Percentiles rank a stretch among this genome's conserved stretches.
Conservation (phyloP, 2,113 vertebrate species). For the Eurystomus gularis region DNA sequence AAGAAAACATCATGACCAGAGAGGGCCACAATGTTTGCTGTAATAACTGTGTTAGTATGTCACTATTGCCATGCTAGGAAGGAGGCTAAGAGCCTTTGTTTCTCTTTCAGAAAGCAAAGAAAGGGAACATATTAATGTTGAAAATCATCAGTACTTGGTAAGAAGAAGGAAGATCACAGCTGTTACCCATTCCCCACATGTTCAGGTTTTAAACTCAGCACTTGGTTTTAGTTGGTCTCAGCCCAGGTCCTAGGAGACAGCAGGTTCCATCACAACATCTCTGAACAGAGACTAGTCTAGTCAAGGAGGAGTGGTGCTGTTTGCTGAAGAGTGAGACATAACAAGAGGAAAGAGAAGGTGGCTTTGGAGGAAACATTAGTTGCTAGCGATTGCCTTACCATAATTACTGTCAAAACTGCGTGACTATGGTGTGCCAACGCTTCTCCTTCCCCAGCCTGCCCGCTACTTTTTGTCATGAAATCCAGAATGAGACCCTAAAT, state of each 20-base stretch:
- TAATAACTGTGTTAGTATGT: constrained; percentile 68
- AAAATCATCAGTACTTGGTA: neutral
- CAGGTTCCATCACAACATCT: constrained; percentile 1
- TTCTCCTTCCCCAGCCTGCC: neutral
- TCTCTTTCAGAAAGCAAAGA: constrained; percentile 6
- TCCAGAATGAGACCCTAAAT: neutral
- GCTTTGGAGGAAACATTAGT: neutral
- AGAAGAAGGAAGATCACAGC: neutral
- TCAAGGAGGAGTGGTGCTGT: neutral
- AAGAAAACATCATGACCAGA: constrained; percentile 59
- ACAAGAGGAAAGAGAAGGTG: neutral
- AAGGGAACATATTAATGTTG: neutral
- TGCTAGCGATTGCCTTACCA: neutral
- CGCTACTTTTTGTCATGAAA: neutral
- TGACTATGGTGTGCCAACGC: neutral
- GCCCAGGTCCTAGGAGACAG: neutral
- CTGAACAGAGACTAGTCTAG: neutral
- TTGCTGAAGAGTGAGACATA: neutral
- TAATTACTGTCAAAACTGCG: neutral
- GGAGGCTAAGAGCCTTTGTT: constrained; percentile 6
- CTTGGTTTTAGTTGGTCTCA: neutral
- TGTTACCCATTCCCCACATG: rapidly evolving
- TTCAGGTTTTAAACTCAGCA: neutral
- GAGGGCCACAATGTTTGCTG: constrained; percentile 44
- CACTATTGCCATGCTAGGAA: constrained; percentile 2